Evolutionary conservation across 1,140 invertebrate species (phyloP).

Genomic region (Dysdera silvatica): DNA sequence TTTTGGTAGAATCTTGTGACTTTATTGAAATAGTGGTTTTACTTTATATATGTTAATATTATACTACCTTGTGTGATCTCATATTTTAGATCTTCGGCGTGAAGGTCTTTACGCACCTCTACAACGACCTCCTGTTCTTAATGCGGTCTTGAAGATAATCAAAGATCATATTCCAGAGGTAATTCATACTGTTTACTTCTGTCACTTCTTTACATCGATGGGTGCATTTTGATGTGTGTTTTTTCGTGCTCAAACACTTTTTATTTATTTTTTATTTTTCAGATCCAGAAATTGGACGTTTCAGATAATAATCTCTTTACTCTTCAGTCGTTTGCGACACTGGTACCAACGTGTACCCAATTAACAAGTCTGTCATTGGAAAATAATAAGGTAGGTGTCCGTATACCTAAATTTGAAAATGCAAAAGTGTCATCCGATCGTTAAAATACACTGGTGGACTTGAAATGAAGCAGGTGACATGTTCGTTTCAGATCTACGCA

Average conservation of each 20-base stretch:
- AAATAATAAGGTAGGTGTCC: constrained; percentile 68
- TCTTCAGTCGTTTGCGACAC: constrained; percentile 56
- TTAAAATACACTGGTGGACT: no score
- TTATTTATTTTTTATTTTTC: constrained; percentile 2
- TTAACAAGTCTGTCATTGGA: constrained; percentile 71
- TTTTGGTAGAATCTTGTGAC: no score
- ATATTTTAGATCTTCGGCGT: constrained; percentile 56
- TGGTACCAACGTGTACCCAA: constrained; percentile 58
- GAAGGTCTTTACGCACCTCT: constrained; percentile 64
- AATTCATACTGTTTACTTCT: constrained; percentile 37
- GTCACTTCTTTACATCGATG: background rate
- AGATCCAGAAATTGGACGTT: constrained; percentile 59
- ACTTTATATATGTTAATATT: no score
- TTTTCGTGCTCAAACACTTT: background rate
- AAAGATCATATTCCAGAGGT: constrained; percentile 71
- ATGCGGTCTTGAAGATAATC: constrained; percentile 65
- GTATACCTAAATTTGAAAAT: no score
- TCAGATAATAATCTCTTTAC: constrained; percentile 66
- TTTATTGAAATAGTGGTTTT: no score
- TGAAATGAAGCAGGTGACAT: no score
- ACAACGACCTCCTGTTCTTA: constrained; percentile 60
- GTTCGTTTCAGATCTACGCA: no score
- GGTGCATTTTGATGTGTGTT: background rate
- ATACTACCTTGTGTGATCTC: no score
- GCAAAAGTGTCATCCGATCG: no score